Percentiles rank a stretch among this genome's conserved stretches.
These are phyloP conservation scores for Agrochola litura DNA, from an alignment of 2,888 invertebrate genomes.

Conservation along the genomic window DNA sequence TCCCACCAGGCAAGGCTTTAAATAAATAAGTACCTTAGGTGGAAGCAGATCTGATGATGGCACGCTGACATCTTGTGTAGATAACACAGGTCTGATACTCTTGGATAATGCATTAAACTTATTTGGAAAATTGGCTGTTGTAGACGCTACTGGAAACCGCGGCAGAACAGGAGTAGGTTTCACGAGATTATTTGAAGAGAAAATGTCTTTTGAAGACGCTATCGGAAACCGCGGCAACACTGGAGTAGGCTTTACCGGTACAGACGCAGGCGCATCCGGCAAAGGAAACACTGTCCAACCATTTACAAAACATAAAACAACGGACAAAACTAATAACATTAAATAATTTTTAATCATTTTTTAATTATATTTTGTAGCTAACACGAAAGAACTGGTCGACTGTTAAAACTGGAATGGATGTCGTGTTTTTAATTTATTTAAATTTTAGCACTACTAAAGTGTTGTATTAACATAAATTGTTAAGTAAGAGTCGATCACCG, in stretches of 20 bases:
- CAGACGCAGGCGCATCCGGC: slow-evolving; percentile 56
- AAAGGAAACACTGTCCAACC: slow-evolving; percentile 75
- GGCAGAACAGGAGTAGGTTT: slow-evolving; percentile 41
- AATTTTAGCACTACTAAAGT: slow-evolving; percentile 65
- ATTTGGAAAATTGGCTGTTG: slow-evolving; percentile 22
- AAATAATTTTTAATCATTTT: slow-evolving; percentile 61
- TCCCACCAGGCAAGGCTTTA: not conserved
- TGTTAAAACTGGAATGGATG: slow-evolving; percentile 64
- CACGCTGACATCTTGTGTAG: slow-evolving; percentile 35
- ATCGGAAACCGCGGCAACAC: slow-evolving; percentile 2
- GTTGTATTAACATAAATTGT: slow-evolving; percentile 74
- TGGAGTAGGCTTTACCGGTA: slow-evolving; percentile 38
- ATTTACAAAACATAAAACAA: slow-evolving; percentile 55
- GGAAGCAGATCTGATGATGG: slow-evolving; percentile 73
- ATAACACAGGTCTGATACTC: slow-evolving; percentile 10
- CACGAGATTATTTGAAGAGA: slow-evolving; percentile 7
- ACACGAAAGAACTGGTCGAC: slow-evolving; percentile 56
- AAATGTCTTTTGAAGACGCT: not conserved
- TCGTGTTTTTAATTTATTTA: slow-evolving; percentile 56
- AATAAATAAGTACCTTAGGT: slow-evolving; percentile 70
- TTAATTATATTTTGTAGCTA: slow-evolving; percentile 22
- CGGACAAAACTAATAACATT: slow-evolving; percentile 48
- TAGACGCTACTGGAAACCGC: not conserved
- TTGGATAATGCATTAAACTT: slow-evolving; percentile 14
- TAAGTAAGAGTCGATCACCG: slow-evolving; percentile 76